Evolutionary conservation across 2,888 invertebrate species (phyloP).

Genomic region (Limnephilus lunatus): DNA sequence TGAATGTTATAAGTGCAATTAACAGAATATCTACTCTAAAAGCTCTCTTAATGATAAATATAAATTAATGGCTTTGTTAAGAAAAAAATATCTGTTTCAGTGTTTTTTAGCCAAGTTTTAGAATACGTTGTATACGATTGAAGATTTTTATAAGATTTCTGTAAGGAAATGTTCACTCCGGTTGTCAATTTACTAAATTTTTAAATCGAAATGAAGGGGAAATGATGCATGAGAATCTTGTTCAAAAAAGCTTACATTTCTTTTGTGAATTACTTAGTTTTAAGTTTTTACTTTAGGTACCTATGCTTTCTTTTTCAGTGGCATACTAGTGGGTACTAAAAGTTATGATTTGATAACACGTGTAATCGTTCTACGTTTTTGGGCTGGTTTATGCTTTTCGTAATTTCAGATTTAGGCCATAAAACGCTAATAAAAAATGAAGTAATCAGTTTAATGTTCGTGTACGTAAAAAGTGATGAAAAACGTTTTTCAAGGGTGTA

Average conservation of each 20-base stretch:
- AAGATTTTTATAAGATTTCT: too few species aligned
- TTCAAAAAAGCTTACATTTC: neutral
- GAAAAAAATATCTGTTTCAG: too few species aligned
- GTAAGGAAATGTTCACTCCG: neutral
- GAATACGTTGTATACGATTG: too few species aligned
- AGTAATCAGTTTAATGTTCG: neutral
- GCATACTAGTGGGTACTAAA: neutral
- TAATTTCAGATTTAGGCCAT: neutral
- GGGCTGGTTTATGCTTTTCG: conserved; percentile 2
- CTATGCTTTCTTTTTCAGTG: neutral
- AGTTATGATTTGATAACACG: neutral
- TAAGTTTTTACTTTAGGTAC: neutral
- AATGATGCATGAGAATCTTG: neutral
- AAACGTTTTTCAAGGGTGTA: conserved; percentile 2
- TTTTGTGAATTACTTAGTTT: neutral
- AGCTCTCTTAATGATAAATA: too few species aligned
- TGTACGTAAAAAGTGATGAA: neutral
- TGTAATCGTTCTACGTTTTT: neutral
- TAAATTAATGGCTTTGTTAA: too few species aligned
- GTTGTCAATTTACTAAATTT: neutral
- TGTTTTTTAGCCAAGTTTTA: too few species aligned
- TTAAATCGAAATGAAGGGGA: neutral
- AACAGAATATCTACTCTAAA: too few species aligned
- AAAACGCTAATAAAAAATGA: neutral
- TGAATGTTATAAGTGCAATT: too few species aligned